These are phyloP conservation scores for Gryon sp. DNA, from an alignment of 1,140 invertebrate genomes.

Conservation along the genomic window DNA sequence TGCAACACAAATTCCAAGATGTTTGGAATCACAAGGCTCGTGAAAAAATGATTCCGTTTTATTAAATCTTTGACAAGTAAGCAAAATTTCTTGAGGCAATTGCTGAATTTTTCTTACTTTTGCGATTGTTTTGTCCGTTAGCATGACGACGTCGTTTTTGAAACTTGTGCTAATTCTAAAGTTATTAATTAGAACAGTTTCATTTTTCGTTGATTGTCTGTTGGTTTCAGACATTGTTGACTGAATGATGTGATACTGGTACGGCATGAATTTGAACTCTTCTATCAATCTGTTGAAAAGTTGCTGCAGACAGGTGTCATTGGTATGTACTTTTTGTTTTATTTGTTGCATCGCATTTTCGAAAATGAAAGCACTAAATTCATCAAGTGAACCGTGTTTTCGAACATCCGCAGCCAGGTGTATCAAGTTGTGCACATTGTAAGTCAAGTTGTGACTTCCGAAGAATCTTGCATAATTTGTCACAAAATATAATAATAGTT, in stretches of 20 bases:
- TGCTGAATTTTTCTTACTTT: not conserved
- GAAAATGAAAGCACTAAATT: constrained; percentile 71
- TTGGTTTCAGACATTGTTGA: not conserved
- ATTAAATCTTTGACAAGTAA: not conserved
- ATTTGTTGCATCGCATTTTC: constrained; percentile 75
- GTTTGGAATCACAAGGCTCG: not conserved
- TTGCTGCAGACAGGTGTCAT: constrained; percentile 1
- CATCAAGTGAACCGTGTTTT: constrained; percentile 66
- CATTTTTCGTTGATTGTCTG: not conserved
- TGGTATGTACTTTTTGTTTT: constrained; percentile 61
- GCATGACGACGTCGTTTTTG: not conserved
- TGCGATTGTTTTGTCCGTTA: not conserved
- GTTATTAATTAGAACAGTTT: not conserved
- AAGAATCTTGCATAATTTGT: constrained; percentile 37
- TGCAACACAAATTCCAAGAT: not conserved
- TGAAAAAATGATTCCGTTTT: not conserved
- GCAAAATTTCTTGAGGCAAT: not conserved
- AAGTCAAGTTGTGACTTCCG: constrained; percentile 59
- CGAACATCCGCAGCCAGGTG: constrained; percentile 76
- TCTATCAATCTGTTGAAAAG: not conserved
- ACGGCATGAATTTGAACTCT: not conserved
- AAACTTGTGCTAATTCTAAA: not conserved
- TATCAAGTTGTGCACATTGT: constrained; percentile 67
- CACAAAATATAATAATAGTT: not conserved
- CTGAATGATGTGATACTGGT: not conserved